Base-by-base conservation (phyloP, 1,140 invertebrate species). In the Danaus plexippus region DNA sequence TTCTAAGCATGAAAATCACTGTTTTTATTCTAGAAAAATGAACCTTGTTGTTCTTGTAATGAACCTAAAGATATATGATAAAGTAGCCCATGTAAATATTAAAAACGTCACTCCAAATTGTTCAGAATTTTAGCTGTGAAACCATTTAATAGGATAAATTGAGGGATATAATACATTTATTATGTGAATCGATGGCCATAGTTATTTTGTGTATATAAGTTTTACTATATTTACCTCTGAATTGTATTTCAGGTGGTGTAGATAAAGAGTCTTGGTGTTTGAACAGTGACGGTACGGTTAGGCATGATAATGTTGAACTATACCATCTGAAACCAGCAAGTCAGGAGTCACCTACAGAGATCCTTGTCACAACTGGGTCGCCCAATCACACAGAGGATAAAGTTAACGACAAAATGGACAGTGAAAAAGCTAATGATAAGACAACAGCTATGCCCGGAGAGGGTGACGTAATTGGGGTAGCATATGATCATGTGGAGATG, bases 401-500 rank as follows among this genome's bases (percentile, higher is more conserved):
- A 52, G 71, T 73, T 22, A 63, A 72, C 60, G 74, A 80, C 7
- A 75, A 72, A 53, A 57, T 59, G 45, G 75, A 80, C 11, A 77
- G 63, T 65, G 73, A 79, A 8, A 71, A 66, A 44, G 59, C 52
- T 8, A 57, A 47, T 59, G 67, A 60, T 9, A 66, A 64, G 22
- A 52, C 64, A 56, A 70, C 73, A 10, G 65, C 76, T 9, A 85
- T 84, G 75, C 85, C 94, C 11, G 92, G 95, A 76, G 98, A 99
- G 89, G 97, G 98, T 51, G 98, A 99, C 85, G 92, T 97, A 58
- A 91, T 99, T 73, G 97, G 98, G 48, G 88, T 99, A 12, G 93
- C 95, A 3, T 99, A 96, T 83, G 98, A 99, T 81, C 98, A 99
- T 85, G 92, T 99, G 54, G 96, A 99, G 78, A 87, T 99, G 40